These are phyloP conservation scores for Tarsius wallacei DNA, from an alignment of 2,797 vertebrate species.

Conservation along the genomic window DNA sequence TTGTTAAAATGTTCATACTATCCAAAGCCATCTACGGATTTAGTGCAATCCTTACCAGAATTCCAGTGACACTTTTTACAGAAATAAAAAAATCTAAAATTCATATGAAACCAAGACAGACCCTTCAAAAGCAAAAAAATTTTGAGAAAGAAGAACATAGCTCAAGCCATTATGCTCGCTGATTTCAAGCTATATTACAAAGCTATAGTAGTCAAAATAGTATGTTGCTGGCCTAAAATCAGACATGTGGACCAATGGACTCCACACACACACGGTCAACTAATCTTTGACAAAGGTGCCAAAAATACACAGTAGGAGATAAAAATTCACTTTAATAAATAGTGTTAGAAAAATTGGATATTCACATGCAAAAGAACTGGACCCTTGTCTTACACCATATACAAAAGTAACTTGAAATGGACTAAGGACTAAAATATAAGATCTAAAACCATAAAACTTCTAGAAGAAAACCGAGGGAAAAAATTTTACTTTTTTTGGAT, in stretches of 20 bases:
- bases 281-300: not conserved
- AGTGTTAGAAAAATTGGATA: not conserved
- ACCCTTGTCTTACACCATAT: not conserved
- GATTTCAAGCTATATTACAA: not conserved
- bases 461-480: not conserved
- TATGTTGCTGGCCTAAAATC: not conserved
- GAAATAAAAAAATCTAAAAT: not conserved
- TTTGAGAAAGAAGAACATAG: not conserved
- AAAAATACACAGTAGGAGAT: not conserved
- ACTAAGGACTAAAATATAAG: not conserved
- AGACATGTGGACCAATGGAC: not conserved
- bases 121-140: not conserved
- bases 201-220: not conserved
- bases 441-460: not conserved
- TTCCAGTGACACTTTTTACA: not conserved
- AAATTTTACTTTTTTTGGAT: not conserved
- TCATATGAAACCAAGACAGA: not conserved
- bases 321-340: not conserved
- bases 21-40: not conserved
- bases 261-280: not conserved
- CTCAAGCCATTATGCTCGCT: not conserved
- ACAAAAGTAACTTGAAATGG: not conserved
- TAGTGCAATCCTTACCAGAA: not conserved
- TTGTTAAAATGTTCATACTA: not conserved
- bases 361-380: not conserved